phyloP scores from a whole-genome alignment of 2,888 invertebrate genomes.

The Choreutis nemorana region DNA sequence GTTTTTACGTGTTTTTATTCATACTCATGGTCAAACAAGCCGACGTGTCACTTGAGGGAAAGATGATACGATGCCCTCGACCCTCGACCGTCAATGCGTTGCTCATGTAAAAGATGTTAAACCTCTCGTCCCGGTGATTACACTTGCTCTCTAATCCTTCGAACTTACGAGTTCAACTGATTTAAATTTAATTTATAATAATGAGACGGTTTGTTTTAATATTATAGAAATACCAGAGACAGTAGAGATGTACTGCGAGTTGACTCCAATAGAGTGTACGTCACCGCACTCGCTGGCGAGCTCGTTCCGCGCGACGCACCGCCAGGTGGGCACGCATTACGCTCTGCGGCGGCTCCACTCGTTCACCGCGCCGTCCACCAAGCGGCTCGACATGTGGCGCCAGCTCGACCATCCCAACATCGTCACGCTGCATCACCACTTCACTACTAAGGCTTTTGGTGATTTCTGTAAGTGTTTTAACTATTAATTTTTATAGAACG shows the following conservation, averaged over 20 bases:
- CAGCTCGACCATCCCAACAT: conserved; percentile 95
- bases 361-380: conserved; percentile 80
- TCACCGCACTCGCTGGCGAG: conserved; percentile 78
- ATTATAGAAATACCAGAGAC: conserved; percentile 80
- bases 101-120: too few relatives aligned
- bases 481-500: too few relatives aligned
- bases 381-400: conserved; percentile 96
- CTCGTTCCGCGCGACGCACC: conserved; percentile 89
- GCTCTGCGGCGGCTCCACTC: conserved; percentile 91
- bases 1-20: too few relatives aligned
- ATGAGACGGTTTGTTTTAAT: too few relatives aligned
- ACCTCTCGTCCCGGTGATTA: too few relatives aligned
- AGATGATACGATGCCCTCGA: too few relatives aligned
- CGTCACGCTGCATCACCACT: conserved; percentile 90
- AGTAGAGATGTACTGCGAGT: conserved; percentile 89
- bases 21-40: too few relatives aligned
- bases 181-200: too few relatives aligned
- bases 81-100: too few relatives aligned
- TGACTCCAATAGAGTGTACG: conserved; percentile 83
- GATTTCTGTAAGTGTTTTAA: conserved; percentile 87
- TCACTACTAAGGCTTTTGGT: conserved; percentile 94
- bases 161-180: too few relatives aligned
- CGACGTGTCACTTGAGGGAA: too few relatives aligned
- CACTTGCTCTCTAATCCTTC: too few relatives aligned
- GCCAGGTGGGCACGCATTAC: conserved; percentile 84